Percentiles rank a stretch among this genome's conserved stretches.
Evolutionary conservation across 2,113 vertebrate species (phyloP).

Genomic region (Neodon shergylaensis): DNA sequence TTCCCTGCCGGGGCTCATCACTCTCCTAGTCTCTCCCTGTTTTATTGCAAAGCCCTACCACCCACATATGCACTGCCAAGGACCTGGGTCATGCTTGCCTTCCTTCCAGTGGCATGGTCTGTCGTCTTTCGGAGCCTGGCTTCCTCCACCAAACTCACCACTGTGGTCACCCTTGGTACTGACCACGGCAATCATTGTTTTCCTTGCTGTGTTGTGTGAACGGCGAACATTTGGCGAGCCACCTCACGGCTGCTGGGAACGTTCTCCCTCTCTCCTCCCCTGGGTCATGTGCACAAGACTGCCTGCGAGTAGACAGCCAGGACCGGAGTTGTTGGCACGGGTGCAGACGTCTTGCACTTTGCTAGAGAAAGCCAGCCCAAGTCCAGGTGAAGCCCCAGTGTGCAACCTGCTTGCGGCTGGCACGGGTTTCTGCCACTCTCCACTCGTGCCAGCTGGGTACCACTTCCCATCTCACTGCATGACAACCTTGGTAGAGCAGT

Average conservation of each 20-base stretch:
- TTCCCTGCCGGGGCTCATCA: background rate
- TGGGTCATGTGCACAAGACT: background rate
- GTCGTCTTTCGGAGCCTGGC: background rate
- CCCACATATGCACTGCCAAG: background rate
- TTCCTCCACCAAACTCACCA: background rate
- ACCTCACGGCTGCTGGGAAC: background rate
- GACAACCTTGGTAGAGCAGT: background rate
- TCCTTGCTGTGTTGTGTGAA: rapidly evolving
- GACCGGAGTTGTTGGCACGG: rapidly evolving
- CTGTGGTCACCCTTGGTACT: rapidly evolving
- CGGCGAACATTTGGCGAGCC: background rate
- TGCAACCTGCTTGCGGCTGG: background rate
- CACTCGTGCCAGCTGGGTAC: rapidly evolving
- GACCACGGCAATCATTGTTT: background rate
- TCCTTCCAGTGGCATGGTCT: background rate
- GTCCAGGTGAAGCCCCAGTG: background rate
- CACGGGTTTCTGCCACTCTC: rapidly evolving
- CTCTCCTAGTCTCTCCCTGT: background rate
- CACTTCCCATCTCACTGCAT: rapidly evolving
- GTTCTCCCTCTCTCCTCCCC: background rate
- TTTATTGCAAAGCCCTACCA: background rate
- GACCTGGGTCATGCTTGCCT: background rate
- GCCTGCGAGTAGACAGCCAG: background rate
- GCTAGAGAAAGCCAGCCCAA: background rate
- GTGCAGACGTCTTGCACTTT: rapidly evolving